phyloP scores from a whole-genome alignment of 2,888 invertebrate genomes.

The Dexiosoma caninum region DNA sequence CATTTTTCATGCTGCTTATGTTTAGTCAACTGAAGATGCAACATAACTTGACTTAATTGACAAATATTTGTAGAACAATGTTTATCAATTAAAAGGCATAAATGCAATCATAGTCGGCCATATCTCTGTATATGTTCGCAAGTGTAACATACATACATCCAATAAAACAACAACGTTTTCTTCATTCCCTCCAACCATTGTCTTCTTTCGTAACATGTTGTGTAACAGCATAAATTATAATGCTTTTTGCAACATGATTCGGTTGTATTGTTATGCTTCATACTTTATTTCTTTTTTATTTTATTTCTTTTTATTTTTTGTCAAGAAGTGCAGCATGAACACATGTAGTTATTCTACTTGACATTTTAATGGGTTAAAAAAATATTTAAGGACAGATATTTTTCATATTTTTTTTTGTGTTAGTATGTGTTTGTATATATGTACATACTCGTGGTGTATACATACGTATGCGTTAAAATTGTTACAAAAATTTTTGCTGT shows the following conservation, averaged over 20 bases:
- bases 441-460: too few relatives aligned
- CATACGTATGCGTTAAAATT: background rate
- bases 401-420: background rate
- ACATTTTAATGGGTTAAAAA: conserved; percentile 57
- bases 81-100: conserved; percentile 69
- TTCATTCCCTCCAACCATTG: conserved; percentile 23
- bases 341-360: conserved; percentile 57
- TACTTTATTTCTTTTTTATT: background rate
- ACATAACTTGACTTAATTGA: conserved; percentile 68
- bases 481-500: background rate
- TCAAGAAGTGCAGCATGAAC: conserved; percentile 48
- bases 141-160: conserved; percentile 8
- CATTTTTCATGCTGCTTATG: conserved; percentile 13
- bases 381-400: conserved; percentile 54
- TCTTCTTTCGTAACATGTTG: conserved; percentile 5
- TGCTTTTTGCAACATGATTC: conserved; percentile 39
- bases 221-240: conserved; percentile 47
- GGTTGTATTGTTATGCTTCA: conserved; percentile 33
- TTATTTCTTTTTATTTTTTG: conserved; percentile 1
- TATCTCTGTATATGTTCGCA: background rate
- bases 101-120: background rate
- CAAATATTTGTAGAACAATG: conserved; percentile 71
- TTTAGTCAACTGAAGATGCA: conserved; percentile 42
- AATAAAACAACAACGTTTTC: conserved; percentile 41
- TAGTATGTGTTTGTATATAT: background rate